Evolutionary conservation across 2,888 invertebrate species (phyloP), one percentile per base, ranked within the genome.

Genomic region (Esperia sulphurella): DNA sequence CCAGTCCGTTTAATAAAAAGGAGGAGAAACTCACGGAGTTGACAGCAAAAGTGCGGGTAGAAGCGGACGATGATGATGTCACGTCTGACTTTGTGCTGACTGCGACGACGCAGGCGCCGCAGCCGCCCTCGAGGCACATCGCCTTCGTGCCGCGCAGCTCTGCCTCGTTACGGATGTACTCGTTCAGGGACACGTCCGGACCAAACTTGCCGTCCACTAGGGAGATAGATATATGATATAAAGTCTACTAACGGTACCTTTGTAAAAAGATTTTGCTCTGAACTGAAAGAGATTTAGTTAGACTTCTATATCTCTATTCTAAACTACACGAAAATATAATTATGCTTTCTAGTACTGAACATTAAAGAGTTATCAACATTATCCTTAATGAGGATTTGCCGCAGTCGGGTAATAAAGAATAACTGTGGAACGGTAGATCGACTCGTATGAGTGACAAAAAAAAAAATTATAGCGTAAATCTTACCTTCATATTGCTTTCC

Each of bases 71-170:
- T n/a, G 39, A 8, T 9, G 87, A 55, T 0, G 82, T n/a, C n/a
- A n/a, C n/a, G n/a, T n/a, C n/a, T n/a, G n/a, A n/a, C n/a, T n/a
- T 61, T 1, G 84, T 79, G 8, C 81, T 76, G 0, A 90, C 90
- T 0, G 90, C 75, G n/a, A 93, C 92, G 1, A 92, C 82, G 63
- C 94, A 95, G 0, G 91, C 91, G 0, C 95, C 95, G 59, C 95
- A 95, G 0, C 94, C 94, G 0, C 94, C 95, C 68, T 94, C 94
- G 31, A 90, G 90, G 58, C 94, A 94, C 93, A 94, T 94, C 4
- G 83, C 87, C 64, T 94, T 95, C 0, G 94, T 94, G 0, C 94
- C 94, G 3, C 90, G 91, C 0, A 94, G 75, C 48, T 91, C 88
- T 0, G 91, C 91, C 52, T 91, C 83, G 0, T 91, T 90, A 5